A percentile compares a stretch with the other conserved stretches of the same genome.
These are phyloP conservation scores for Diarsia dahlii DNA, from an alignment of 2,888 invertebrate genomes.

Conservation along the genomic window DNA sequence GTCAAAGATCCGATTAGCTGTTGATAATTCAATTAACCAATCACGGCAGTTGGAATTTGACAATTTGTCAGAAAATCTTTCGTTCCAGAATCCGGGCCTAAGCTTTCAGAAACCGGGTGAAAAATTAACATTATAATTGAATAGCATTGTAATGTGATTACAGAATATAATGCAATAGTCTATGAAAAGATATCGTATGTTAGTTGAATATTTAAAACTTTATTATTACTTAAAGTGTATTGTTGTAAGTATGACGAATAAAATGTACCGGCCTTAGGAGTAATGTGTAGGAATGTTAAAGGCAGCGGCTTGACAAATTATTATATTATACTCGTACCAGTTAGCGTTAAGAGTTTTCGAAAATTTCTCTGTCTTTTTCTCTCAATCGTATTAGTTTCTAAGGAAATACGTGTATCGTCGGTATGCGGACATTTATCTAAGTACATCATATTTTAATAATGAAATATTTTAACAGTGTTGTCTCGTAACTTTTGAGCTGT, in stretches of 20 bases:
- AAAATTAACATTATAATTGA: conserved; percentile 62
- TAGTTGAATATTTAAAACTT: conserved; percentile 84
- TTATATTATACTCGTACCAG: conserved; percentile 83
- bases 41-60: not conserved
- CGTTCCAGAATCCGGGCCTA: no score
- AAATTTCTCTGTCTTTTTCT: conserved; percentile 88
- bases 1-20: not conserved
- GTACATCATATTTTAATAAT: conserved; percentile 76
- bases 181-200: conserved; percentile 76
- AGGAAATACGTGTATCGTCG: conserved; percentile 69
- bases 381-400: conserved; percentile 87
- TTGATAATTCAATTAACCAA: not conserved
- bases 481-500: conserved; percentile 66
- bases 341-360: conserved; percentile 85
- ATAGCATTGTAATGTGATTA: conserved; percentile 76
- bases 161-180: conserved; percentile 82
- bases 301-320: conserved; percentile 83
- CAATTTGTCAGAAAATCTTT: not conserved
- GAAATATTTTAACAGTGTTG: conserved; percentile 79
- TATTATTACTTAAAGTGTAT: conserved; percentile 87
- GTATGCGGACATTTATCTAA: conserved; percentile 63
- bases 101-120: conserved; percentile 23
- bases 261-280: conserved; percentile 89
- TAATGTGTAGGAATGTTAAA: conserved; percentile 84
- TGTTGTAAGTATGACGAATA: conserved; percentile 84